phyloP scores from a whole-genome alignment of 2,888 invertebrate genomes.

The Saturnia japonica region DNA sequence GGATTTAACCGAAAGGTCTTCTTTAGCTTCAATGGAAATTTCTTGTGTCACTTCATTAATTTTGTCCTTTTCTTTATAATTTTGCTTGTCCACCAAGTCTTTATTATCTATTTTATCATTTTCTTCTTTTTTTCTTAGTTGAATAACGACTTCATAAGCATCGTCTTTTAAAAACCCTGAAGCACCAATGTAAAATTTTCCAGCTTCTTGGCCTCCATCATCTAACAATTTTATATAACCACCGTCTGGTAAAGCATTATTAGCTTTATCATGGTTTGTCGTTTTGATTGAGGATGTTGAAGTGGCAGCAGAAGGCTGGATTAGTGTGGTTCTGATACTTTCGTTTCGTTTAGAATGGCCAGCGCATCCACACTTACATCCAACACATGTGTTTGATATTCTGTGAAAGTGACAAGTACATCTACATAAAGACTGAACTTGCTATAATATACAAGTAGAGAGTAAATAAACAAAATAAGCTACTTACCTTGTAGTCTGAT shows the following conservation, averaged over 20 bases:
- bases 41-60: neutral
- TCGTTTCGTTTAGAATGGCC: conserved; percentile 26
- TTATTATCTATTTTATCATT: conserved; percentile 30
- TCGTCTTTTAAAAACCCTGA: conserved; percentile 65
- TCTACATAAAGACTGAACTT: neutral
- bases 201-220: conserved; percentile 55
- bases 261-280: conserved; percentile 46
- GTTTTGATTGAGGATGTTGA: conserved; percentile 58
- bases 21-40: neutral
- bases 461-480: conserved; percentile 9
- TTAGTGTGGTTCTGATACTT: conserved; percentile 13
- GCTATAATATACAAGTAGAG: neutral
- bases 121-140: conserved; percentile 64
- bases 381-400: conserved; percentile 8
- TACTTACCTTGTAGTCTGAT: conserved; percentile 33
- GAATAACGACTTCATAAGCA: conserved; percentile 73
- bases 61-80: conserved; percentile 22
- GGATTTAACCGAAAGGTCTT: neutral
- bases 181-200: conserved; percentile 69
- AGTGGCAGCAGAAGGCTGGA: conserved; percentile 43
- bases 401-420: conserved; percentile 1
- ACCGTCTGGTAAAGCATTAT: conserved; percentile 37
- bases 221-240: conserved; percentile 60
- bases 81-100: conserved; percentile 24
- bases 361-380: conserved; percentile 25